Evolutionary conservation across 2,113 vertebrate species (phyloP).

Genomic region (Heptranchias perlo): DNA sequence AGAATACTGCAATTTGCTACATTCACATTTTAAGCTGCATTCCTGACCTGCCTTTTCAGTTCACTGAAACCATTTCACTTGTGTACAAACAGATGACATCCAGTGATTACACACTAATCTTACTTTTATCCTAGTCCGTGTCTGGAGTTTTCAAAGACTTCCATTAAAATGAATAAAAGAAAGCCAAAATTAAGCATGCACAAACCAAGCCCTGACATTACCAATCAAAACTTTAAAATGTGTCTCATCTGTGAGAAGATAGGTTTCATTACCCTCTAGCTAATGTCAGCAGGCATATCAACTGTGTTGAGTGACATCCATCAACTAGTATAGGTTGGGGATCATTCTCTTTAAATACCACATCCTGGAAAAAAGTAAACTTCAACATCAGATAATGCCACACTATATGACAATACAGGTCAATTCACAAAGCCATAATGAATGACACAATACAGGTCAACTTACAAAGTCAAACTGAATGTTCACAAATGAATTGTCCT

Average conservation of each 20-base stretch:
- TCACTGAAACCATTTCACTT: constrained; percentile 32
- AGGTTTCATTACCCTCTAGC: background rate
- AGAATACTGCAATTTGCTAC: constrained; percentile 30
- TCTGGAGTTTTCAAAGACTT: constrained; percentile 26
- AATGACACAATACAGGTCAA: background rate
- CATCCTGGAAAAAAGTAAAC: background rate
- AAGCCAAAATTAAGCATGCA: background rate
- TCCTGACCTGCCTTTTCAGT: constrained; percentile 24
- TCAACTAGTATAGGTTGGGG: background rate
- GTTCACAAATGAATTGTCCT: too few relatives aligned
- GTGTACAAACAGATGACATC: constrained; percentile 26
- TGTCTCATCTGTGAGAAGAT: background rate
- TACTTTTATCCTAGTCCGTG: background rate
- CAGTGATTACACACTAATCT: constrained; percentile 32
- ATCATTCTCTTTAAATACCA: background rate
- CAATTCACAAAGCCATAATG: background rate
- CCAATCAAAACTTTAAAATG: background rate
- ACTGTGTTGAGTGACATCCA: background rate
- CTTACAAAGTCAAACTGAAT: too few relatives aligned
- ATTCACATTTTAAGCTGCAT: constrained; percentile 4
- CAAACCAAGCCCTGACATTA: background rate
- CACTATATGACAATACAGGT: background rate
- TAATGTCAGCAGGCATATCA: background rate
- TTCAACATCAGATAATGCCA: background rate
- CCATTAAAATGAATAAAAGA: constrained; percentile 12